These are phyloP conservation scores for Morone chrysops DNA, from an alignment of 2,113 vertebrate genomes.

Conservation along the genomic window DNA sequence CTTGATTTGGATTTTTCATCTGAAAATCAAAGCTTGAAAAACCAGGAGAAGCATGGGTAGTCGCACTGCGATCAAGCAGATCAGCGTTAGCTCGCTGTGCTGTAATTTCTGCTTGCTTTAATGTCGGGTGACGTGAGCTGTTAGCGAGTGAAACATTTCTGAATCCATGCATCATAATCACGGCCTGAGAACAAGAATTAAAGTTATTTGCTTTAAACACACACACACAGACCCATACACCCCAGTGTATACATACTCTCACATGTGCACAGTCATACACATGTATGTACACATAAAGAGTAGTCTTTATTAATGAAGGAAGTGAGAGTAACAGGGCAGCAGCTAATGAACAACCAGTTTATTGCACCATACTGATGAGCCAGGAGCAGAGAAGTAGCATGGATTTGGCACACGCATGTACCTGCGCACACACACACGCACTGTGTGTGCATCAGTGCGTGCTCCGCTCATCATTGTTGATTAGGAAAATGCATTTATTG, in stretches of 20 bases:
- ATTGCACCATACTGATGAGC: conserved; percentile 61
- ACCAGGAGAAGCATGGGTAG: conserved; percentile 28
- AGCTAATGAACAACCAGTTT: conserved; percentile 65
- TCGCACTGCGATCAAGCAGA: conserved; percentile 49
- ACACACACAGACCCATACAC: background rate
- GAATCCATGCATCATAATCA: conserved; percentile 32
- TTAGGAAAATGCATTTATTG: conserved; percentile 78
- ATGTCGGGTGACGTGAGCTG: conserved; percentile 27
- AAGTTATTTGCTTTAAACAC: conserved; percentile 27
- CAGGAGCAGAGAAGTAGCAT: conserved; percentile 57
- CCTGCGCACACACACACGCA: background rate
- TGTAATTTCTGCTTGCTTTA: conserved; percentile 26
- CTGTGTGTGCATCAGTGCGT: conserved; percentile 8
- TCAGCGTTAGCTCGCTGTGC: background rate
- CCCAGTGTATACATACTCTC: background rate
- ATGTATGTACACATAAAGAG: conserved; percentile 8
- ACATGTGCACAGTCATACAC: background rate
- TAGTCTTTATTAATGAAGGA: conserved; percentile 62
- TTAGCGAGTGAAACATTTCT: conserved; percentile 18
- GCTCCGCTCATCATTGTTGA: conserved; percentile 70
- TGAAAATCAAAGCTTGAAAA: conserved; percentile 35
- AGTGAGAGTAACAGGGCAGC: conserved; percentile 49
- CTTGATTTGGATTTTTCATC: conserved; percentile 59
- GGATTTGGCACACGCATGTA: conserved; percentile 25
- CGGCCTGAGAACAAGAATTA: conserved; percentile 14